Evolutionary conservation across 2,113 vertebrate genomes (phyloP).

Genomic region (Choloepus hoffmanni): DNA sequence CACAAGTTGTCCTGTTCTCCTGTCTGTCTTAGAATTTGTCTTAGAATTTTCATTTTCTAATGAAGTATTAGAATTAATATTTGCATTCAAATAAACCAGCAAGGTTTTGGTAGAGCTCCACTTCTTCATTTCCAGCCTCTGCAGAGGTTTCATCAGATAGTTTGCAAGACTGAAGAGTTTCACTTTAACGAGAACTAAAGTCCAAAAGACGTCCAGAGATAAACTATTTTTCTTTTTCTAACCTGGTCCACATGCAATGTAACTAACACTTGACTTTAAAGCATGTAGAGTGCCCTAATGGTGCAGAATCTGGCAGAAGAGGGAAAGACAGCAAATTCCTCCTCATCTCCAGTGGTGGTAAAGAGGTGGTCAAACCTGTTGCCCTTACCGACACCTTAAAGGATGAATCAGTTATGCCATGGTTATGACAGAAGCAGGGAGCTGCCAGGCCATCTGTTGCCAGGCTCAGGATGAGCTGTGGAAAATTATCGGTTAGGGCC

Average conservation of each 20-base stretch:
- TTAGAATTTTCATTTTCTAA: conserved; percentile 4
- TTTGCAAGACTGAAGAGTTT: background rate
- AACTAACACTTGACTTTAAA: background rate
- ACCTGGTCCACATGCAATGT: background rate
- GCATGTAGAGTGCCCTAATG: background rate
- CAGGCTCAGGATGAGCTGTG: background rate
- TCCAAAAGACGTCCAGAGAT: background rate
- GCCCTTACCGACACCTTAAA: background rate
- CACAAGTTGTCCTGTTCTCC: background rate
- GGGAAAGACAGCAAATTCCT: background rate
- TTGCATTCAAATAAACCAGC: background rate
- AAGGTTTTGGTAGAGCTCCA: background rate
- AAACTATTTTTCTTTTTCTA: background rate
- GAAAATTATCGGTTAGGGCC: background rate
- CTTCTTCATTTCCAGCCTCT: background rate
- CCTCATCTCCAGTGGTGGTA: background rate
- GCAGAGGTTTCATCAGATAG: background rate
- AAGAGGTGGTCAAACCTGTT: background rate
- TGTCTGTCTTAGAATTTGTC: background rate
- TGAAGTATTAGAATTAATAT: background rate
- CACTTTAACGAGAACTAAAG: background rate
- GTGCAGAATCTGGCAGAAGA: background rate
- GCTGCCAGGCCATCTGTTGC: background rate
- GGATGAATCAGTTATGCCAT: background rate
- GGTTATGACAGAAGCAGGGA: background rate